Evolutionary conservation across 2,113 vertebrate genomes (phyloP).

Genomic region (Macaca nemestrina): DNA sequence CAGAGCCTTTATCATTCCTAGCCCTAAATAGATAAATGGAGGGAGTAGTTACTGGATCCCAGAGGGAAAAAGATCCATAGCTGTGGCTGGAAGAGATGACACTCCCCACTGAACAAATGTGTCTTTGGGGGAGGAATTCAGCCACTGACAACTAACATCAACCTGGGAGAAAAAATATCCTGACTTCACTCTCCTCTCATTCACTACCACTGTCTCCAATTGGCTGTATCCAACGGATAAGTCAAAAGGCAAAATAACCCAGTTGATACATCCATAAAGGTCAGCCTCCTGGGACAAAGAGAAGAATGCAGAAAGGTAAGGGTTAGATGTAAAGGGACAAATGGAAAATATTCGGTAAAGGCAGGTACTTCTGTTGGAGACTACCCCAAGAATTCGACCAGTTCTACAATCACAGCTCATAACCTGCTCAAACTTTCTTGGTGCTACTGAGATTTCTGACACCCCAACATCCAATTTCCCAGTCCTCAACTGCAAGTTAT

Average conservation of each 20-base stretch:
- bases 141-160: not conserved
- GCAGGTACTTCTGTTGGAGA: not conserved
- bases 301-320: not conserved
- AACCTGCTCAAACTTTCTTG: not conserved
- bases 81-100: not conserved
- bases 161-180: not conserved
- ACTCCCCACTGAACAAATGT: not conserved
- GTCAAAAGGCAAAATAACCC: slow-evolving; percentile 19
- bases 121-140: not conserved
- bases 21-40: not conserved
- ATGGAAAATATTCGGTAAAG: not conserved
- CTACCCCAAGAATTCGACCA: not conserved
- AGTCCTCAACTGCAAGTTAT: not conserved
- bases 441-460: not conserved
- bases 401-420: not conserved
- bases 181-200: not conserved
- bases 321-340: not conserved
- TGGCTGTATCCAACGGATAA: not conserved
- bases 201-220: not conserved
- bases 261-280: not conserved
- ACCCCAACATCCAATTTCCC: not conserved
- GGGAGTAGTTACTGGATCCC: not conserved
- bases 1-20: not conserved
- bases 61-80: not conserved
- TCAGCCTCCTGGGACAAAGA: not conserved